Conservation (phyloP, 2,113 vertebrate species). For the Pholis gunnellus region DNA sequence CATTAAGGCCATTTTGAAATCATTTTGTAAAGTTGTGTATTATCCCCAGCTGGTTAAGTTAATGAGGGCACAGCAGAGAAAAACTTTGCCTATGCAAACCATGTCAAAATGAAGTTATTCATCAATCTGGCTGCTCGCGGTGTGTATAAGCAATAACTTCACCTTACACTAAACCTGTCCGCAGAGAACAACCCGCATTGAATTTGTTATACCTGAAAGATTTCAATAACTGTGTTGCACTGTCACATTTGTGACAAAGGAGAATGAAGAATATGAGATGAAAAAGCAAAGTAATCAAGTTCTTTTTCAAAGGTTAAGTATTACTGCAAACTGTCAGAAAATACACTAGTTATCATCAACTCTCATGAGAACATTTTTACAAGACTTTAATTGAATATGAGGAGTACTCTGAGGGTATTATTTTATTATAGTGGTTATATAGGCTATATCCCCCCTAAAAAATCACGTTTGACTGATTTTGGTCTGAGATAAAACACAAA, state of each 20-base stretch:
- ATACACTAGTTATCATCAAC: not conserved
- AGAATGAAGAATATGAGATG: not conserved
- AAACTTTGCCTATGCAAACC: not conserved
- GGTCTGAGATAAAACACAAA: conserved; percentile 14
- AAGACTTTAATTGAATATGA: not conserved
- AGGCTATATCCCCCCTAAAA: not conserved
- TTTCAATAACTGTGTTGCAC: not conserved
- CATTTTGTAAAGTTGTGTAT: not conserved
- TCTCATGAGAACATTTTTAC: conserved; percentile 11
- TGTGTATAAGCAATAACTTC: not conserved
- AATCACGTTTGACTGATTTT: conserved; percentile 14
- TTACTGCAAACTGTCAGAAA: not conserved
- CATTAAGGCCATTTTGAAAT: not conserved
- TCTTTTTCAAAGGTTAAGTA: not conserved
- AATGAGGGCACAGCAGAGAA: not conserved
- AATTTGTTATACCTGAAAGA: not conserved
- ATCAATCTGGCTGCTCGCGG: not conserved
- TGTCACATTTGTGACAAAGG: not conserved
- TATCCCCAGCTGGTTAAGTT: not conserved
- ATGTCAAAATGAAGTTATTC: conserved; percentile 5
- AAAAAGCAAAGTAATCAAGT: not conserved
- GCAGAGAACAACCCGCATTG: not conserved
- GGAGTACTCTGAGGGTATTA: not conserved
- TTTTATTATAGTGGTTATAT: conserved; percentile 18
- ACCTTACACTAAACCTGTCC: conserved; percentile 1